phyloP scores from a whole-genome alignment of 1,140 invertebrate species.

The Orius laevigatus region DNA sequence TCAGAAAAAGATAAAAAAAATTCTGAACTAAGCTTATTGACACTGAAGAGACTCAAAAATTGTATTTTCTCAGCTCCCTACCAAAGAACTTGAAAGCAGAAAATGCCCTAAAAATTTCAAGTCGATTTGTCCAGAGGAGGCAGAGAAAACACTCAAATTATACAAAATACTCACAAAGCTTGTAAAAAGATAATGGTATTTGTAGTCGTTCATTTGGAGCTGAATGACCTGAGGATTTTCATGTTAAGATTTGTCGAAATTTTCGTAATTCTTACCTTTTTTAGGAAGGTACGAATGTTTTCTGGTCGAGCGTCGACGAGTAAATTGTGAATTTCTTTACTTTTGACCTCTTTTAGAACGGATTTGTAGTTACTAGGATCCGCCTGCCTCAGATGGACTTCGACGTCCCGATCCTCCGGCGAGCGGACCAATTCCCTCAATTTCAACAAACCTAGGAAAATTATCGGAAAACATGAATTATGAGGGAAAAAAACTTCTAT shows the following conservation, averaged over 20 bases:
- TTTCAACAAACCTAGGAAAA: constrained; percentile 35
- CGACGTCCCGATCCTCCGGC: constrained; percentile 30
- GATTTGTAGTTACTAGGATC: constrained; percentile 37
- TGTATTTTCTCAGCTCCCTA: not conserved
- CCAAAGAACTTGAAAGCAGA: no score
- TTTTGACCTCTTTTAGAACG: constrained; percentile 40
- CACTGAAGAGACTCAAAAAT: not conserved
- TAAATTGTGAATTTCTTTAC: constrained; percentile 40
- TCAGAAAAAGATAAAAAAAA: not conserved
- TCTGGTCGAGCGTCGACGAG: constrained; percentile 40
- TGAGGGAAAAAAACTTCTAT: no score
- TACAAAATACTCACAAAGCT: constrained; percentile 41
- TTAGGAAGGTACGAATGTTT: constrained; percentile 41
- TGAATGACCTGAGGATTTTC: constrained; percentile 36
- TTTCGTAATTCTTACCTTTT: constrained; percentile 31
- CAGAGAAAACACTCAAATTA: not conserved
- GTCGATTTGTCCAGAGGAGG: no score
- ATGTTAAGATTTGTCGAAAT: not conserved
- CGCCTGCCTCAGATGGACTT: constrained; percentile 39
- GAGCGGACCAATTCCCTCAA: constrained; percentile 33
- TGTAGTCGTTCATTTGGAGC: constrained; percentile 51
- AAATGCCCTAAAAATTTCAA: no score
- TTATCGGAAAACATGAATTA: no score
- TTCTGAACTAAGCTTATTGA: not conserved
- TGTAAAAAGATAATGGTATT: constrained; percentile 51